Percentiles rank a stretch among this genome's conserved stretches.
These are phyloP conservation scores for Meliscaeva auricollis DNA, from an alignment of 2,888 invertebrate genomes.

Conservation along the genomic window DNA sequence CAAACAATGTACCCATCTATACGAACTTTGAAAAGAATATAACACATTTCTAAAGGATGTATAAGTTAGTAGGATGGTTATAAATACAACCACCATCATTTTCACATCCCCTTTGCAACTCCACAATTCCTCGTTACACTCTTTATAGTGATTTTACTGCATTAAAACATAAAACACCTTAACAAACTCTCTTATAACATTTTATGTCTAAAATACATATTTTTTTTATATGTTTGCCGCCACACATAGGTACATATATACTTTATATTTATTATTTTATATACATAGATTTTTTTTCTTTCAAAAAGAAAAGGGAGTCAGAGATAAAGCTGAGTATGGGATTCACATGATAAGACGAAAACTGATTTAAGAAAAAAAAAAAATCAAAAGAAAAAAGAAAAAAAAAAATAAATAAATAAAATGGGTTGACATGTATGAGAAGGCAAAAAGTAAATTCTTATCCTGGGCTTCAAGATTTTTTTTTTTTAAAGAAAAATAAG, in stretches of 20 bases:
- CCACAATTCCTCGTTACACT: neutral
- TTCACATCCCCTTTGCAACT: neutral
- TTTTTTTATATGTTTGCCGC: conserved; percentile 31
- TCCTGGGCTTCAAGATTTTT: neutral
- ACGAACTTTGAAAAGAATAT: conserved; percentile 19
- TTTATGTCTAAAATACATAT: conserved; percentile 65
- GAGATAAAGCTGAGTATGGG: conserved; percentile 58
- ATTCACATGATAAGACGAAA: conserved; percentile 70
- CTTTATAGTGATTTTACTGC: conserved; percentile 57
- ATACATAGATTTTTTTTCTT: neutral
- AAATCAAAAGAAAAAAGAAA: conserved; percentile 1
- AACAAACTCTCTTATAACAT: conserved; percentile 57
- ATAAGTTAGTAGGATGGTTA: conserved; percentile 38
- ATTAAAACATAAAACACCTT: conserved; percentile 71
- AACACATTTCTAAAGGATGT: conserved; percentile 27
- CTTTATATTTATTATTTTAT: conserved; percentile 20
- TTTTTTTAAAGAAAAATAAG: conserved; percentile 8
- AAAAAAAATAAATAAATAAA: conserved; percentile 56
- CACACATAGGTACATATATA: conserved; percentile 1
- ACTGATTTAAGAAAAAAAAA: conserved; percentile 61
- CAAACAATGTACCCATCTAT: conserved; percentile 46
- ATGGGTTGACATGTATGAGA: conserved; percentile 58
- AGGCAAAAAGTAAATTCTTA: conserved; percentile 45
- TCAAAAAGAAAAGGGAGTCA: neutral
- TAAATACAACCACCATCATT: conserved; percentile 59